phyloP scores from a whole-genome alignment of 2,797 vertebrate genomes.

The Hyperoplus immaculatus region DNA sequence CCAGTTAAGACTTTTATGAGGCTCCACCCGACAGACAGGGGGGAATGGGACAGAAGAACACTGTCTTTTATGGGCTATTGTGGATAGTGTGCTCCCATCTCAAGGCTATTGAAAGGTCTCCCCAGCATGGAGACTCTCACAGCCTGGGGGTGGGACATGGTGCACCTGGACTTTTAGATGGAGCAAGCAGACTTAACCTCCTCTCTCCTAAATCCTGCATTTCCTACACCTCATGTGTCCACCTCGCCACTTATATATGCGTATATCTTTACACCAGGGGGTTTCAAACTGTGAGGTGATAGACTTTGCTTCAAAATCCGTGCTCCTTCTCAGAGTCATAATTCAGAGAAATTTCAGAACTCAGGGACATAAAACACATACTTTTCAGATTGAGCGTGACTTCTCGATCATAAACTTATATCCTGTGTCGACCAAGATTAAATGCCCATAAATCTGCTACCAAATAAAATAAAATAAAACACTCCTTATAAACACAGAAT shows the following conservation, averaged over 20 bases:
- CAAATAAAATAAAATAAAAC: background rate
- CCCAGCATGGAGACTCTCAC: constrained; percentile 32
- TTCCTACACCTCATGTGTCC: background rate
- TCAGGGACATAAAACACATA: background rate
- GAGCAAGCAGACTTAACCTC: constrained; percentile 48
- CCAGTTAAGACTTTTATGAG: constrained; percentile 75
- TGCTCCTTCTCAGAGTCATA: background rate
- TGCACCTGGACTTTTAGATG: constrained; percentile 67
- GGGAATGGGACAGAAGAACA: constrained; percentile 38
- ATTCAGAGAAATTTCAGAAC: background rate
- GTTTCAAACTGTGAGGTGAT: constrained; percentile 1
- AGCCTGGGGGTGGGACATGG: constrained; percentile 50
- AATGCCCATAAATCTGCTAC: background rate
- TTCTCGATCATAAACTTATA: background rate
- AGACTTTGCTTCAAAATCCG: background rate
- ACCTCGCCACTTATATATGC: constrained; percentile 1
- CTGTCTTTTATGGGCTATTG: constrained; percentile 70
- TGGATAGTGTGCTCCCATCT: constrained; percentile 62
- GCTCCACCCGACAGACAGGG: constrained; percentile 57
- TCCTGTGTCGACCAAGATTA: background rate
- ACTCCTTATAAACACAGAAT: background rate
- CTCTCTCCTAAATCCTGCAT: constrained; percentile 22
- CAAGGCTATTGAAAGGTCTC: constrained; percentile 70
- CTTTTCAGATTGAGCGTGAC: background rate
- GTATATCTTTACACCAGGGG: background rate